Evolutionary conservation across 2,797 vertebrate species (phyloP), one percentile per base, ranked within the genome.

Genomic region (Coranthus polyacanthus): DNA sequence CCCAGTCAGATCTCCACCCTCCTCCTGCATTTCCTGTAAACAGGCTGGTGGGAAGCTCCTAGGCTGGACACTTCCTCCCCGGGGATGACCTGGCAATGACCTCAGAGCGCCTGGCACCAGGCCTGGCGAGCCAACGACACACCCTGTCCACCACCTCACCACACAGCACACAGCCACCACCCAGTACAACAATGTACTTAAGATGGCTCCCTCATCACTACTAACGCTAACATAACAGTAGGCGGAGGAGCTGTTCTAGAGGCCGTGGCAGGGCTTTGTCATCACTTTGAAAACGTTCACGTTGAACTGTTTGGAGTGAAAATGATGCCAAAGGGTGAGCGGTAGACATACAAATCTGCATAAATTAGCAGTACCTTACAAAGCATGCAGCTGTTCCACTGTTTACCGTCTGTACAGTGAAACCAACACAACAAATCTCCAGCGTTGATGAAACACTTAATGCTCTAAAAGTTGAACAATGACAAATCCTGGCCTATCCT

Each of bases 1-100:
- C 87, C 5, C 83, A 39, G 62, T 80, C 81, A 58, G 55, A 74
- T 78, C 78, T 72, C 61, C 54, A 20, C 87, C 91, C 94, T 94
- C 87, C 89, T 94, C 92, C 90, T 91, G 95, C 96, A 97, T 97
- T 97, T 98, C 96, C 96, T 96, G 95, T 96, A 96, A 98, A 98
- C 95, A 98, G 86, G 85, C 81, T 68, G 84, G 77, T 87, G 88
- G 91, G 90, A 92, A 91, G 90, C 90, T 89, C 78, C 81, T 79
- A 88, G 88, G 89, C 86, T 81, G 93, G 95, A 90, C 89, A 65
- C 89, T 95, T 97, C 95, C 95, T 96, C 95, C 92, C 94, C 65
- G 84, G 94, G 93, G 95, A 93, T 94, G 94, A 94, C 94, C 95
- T 95, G 94, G 93, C 93, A 95, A 93, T 94, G 93, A 94, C 91